Evolutionary conservation across 92 coral and sea anemone genomes (phyloP), one percentile per base, ranked within the genome.

Genomic region (Zoanthus solanderi): DNA sequence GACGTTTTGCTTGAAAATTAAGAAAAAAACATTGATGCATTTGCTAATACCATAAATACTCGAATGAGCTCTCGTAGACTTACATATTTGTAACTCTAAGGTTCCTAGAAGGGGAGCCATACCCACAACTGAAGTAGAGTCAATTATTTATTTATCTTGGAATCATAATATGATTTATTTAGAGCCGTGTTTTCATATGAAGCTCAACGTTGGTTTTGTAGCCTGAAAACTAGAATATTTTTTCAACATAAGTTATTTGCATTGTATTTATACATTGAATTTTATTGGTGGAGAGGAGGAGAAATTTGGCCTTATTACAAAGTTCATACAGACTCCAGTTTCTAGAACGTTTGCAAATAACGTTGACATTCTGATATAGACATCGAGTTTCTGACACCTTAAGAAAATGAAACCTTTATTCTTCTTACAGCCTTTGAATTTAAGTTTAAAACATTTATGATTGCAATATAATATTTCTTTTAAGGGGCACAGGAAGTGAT

Each of bases 301-400:
- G 4, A 9, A 65, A 7, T 56, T 65, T 9, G 71, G 31, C n/a
- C 12, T 23, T n/a, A 5, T 65, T 65, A n/a, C 31, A 65, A 65
- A 65, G 12, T 18, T 65, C 71, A 17, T 65, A 6, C 71, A 65
- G 32, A 32, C 9, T 8, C 31, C 31, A 65, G 71, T 65, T 65
- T 65, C 71, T 65, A 28, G 0, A 65, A 0, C 71, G 71, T 65
- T 65, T 65, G 23, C 75, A 71, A 18, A 71, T 32, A 71, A 71
- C 15, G 75, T 71, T 71, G 29, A 71, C 31, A 30, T 71, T 71
- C 48, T n/a, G 75, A 71, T 71, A 71, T 71, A 34, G 75, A 32
- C 46, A 71, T 71, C 75, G 47, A 71, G 75, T 31, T 71, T 71
- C 46, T 65, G 71, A 65, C 4, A 65, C 68, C 15, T 8, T 61